Percentiles rank a stretch among this genome's conserved stretches.
These are phyloP conservation scores for Apamea epomidion DNA, from an alignment of 2,888 invertebrate species.

Conservation along the genomic window DNA sequence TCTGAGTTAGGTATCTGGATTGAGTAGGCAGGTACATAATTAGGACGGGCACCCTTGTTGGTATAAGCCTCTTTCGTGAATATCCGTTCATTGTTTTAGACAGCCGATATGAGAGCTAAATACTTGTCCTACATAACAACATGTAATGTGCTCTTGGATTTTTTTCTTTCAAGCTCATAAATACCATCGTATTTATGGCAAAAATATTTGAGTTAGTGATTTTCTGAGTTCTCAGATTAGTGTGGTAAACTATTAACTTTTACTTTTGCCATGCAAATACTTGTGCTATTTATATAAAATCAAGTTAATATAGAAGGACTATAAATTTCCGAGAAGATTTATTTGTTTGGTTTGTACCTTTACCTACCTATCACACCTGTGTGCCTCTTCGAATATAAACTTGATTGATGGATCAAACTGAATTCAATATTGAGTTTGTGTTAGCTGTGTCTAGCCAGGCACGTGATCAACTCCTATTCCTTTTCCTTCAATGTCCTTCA, in stretches of 20 bases:
- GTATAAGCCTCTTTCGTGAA: conserved; percentile 50
- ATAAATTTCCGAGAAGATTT: neutral
- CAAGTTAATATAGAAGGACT: neutral
- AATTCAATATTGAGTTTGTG: conserved; percentile 38
- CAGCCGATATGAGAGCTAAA: conserved; percentile 48
- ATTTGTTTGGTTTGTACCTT: neutral
- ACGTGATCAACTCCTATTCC: conserved; percentile 11
- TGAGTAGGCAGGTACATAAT: conserved; percentile 47
- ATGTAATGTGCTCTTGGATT: conserved; percentile 32
- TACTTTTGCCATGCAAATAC: neutral
- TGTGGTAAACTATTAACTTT: neutral
- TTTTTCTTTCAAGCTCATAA: conserved; percentile 22
- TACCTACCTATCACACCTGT: conserved; percentile 13
- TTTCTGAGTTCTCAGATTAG: conserved; percentile 14
- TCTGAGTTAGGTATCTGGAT: conserved; percentile 28
- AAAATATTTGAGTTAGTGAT: conserved; percentile 24
- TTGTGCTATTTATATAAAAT: conserved; percentile 2
- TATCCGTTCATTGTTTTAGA: conserved; percentile 59
- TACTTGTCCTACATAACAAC: conserved; percentile 56
- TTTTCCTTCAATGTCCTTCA: conserved; percentile 25
- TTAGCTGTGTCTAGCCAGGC: conserved; percentile 9
- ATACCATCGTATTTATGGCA: conserved; percentile 21
- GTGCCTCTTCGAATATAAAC: conserved; percentile 18
- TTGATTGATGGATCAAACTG: conserved; percentile 34
- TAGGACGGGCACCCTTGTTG: conserved; percentile 43